Evolutionary conservation across 2,797 vertebrate species (phyloP), one percentile per base, ranked within the genome.

Genomic region (Stomatorhinus walkeri): DNA sequence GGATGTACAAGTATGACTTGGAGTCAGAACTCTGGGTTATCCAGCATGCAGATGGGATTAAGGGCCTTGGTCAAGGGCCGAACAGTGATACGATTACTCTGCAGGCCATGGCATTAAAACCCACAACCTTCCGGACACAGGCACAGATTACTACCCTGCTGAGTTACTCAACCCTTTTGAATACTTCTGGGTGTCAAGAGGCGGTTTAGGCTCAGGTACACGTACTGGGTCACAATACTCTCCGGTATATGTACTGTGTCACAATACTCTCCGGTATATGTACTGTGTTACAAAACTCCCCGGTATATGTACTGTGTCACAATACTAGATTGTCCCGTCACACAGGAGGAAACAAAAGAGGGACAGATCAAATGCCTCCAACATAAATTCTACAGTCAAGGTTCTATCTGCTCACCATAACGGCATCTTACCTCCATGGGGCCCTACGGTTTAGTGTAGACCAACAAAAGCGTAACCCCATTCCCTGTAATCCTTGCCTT

Each of bases 81-180:
- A 81, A 46, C 76, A 46, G 36, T 43, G 76, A 81, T 43, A 46
- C n/a, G 76, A 81, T 81, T 81, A 81, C 76, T 81, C 76, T 46
- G 36, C 19, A 19, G 40, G 40, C 76, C 36, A 19, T 43, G 16
- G 40, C 36, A 81, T 43, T 43, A 46, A 46, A 81, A 81, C 40
- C 36, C 40, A 46, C 16, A n/a, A 81, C 76, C 76, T 43, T 81
- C 76, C 76, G 8, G 76, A 43, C 16, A 79, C 0, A 16, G 32
- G 14, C 16, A 81, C 7, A 36, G 64, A 72, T 72, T 72, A 14
- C 28, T 36, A 81, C 16, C 36, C 76, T 81, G 76, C 76, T n/a
- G 76, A 81, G 36, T 4, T 19, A 46, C 36, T 43, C 40, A 81
- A 16, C 19, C 36, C 40, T 3, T 81, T 46, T 4, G 1, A 12